Percentiles rank a stretch among this genome's conserved stretches.
Conservation (phyloP, 1,140 invertebrate species). For the Semibalanus balanoides region DNA sequence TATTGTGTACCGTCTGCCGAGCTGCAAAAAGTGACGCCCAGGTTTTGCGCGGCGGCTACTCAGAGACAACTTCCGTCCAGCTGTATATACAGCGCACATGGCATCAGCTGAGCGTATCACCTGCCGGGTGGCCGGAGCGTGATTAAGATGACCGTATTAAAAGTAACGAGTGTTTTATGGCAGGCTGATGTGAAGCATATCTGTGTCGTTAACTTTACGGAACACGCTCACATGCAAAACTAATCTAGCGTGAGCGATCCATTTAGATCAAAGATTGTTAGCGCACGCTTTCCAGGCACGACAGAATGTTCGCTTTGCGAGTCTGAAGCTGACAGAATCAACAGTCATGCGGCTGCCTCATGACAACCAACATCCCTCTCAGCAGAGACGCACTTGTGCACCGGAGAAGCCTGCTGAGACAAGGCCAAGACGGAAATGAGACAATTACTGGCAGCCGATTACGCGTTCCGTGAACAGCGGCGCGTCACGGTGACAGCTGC, state of each 20-base stretch:
- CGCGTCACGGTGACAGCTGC: too few species aligned
- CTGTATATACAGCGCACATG: too few species aligned
- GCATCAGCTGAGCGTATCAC: too few species aligned
- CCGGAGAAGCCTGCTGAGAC: background rate
- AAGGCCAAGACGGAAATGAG: background rate
- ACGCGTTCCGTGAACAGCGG: background rate
- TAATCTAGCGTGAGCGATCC: too few species aligned
- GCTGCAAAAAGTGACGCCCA: background rate
- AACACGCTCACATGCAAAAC: too few species aligned
- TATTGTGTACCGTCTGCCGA: background rate
- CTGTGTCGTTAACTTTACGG: background rate
- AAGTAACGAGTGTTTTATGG: too few species aligned
- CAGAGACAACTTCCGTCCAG: background rate
- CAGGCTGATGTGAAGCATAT: background rate
- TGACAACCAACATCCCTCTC: background rate
- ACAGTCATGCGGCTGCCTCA: background rate
- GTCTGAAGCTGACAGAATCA: background rate
- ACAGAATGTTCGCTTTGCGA: background rate
- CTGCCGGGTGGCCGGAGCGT: too few species aligned
- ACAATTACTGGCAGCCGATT: background rate
- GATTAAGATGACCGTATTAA: too few species aligned
- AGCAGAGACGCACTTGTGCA: background rate
- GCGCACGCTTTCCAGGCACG: background rate
- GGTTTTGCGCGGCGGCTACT: background rate
- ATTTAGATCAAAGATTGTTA: background rate